Conservation (phyloP, 2,888 invertebrate species). For the Laothoe populi region DNA sequence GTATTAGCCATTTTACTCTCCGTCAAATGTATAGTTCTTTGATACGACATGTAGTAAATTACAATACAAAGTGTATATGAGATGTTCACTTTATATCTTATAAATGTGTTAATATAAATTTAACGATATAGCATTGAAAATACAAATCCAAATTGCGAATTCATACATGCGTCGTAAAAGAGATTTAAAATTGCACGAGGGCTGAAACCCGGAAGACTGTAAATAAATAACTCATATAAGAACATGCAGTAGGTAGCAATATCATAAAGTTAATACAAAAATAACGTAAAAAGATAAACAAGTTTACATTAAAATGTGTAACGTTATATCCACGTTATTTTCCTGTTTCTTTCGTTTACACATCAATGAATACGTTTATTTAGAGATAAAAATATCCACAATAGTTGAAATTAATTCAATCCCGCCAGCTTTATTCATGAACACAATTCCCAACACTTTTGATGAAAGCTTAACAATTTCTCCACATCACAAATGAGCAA, state of each 20-base stretch:
- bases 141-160: too few species aligned
- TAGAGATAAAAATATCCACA: background rate
- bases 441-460: conserved; percentile 21
- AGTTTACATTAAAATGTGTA: background rate
- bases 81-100: too few species aligned
- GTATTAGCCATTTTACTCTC: too few species aligned
- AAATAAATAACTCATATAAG: too few species aligned
- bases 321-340: background rate
- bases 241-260: background rate
- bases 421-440: conserved; percentile 20
- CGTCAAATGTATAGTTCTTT: too few species aligned
- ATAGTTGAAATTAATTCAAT: conserved; percentile 20
- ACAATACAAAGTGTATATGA: too few species aligned
- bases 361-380: background rate
- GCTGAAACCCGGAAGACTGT: too few species aligned
- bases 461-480: conserved; percentile 54
- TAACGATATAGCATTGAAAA: too few species aligned
- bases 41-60: too few species aligned
- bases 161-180: too few species aligned
- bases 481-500: conserved; percentile 45
- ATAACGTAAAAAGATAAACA: background rate
- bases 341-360: background rate
- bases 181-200: too few species aligned
- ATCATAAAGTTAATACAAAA: background rate
- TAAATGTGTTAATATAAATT: too few species aligned